Base-by-base conservation (phyloP, 2,797 vertebrate species). In the Garrulus glandarius region DNA sequence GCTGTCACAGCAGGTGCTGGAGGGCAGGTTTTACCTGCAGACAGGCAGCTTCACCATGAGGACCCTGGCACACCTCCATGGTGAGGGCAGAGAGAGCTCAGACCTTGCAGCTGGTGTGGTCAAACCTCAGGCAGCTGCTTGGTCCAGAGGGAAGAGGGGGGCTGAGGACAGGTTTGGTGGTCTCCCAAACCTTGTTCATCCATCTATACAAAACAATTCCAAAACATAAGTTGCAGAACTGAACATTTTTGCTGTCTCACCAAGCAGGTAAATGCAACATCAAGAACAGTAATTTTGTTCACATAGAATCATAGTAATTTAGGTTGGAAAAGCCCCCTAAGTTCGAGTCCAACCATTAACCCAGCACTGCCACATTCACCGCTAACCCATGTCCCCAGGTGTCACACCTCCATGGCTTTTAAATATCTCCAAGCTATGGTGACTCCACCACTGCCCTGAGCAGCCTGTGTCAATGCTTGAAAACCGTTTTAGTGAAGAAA, bases 181-280 rank as follows among this genome's bases (percentile, higher is more conserved):
- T 10, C 16, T 57, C 60, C 15, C 21, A 46, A 23, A 17, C 24
- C 39, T 70, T n/a, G 22, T 10, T 11, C 55, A 43, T 50, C 59
- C 46, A 34, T 15, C n/a, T 24, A 0, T 10, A 22, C 30, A 46
- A 30, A 10, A 39, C 29, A 23, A 15, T 12, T 76, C 27, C 21
- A 60, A 65, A 69, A 0, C 22, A 27, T 46, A n/a, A 80, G 6
- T 1, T 60, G 60, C 69, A 52, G 87, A 84, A 43, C 9, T 26
- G 11, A 80, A 77, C 12, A 5, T 50, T 75, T 78, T 41, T 72
- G 27, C 64, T 61, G 37, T 47, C 36, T 69, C 43, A 34, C 8
- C 1, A 1, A 50, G 21, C 2, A 1, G 6, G 4, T 59, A 13
- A 36, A 20, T 15, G 27, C 13, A 74, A 13, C 34, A 47, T 39